Percentiles rank a stretch among this genome's conserved stretches.
Evolutionary conservation across 2,113 vertebrate genomes (phyloP).

Genomic region (Pollimyrus isidori): DNA sequence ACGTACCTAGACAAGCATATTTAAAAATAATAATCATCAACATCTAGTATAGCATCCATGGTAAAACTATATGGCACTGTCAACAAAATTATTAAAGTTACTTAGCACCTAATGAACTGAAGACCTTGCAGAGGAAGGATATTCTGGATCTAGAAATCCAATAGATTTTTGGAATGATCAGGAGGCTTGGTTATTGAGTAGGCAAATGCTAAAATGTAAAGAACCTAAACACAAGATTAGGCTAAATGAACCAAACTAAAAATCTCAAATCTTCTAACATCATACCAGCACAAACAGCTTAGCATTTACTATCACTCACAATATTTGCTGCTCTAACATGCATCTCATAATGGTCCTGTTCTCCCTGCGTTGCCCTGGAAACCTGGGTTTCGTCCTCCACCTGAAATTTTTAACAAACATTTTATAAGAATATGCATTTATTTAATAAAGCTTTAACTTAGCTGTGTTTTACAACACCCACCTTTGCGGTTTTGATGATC

Average conservation of each 20-base stretch:
- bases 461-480: conserved; percentile 31
- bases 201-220: neutral
- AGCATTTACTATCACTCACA: conserved; percentile 60
- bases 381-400: conserved; percentile 97
- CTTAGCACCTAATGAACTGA: neutral
- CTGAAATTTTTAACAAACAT: conserved; percentile 47
- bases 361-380: conserved; percentile 83
- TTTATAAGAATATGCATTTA: neutral
- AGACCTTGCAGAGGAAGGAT: neutral
- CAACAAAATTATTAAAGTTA: neutral
- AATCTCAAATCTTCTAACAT: neutral
- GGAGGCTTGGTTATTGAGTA: neutral
- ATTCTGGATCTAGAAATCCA: neutral
- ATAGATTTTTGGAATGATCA: neutral
- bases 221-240: neutral
- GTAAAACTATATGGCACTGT: neutral
- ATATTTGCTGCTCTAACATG: conserved; percentile 95
- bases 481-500: conserved; percentile 91
- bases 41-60: neutral
- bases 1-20: conserved; percentile 68
- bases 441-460: neutral
- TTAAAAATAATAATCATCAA: conserved; percentile 4
- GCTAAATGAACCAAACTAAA: neutral
- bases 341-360: conserved; percentile 98
- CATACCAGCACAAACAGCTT: neutral